phyloP scores from a whole-genome alignment of 2,113 vertebrate genomes.

The Phaethornis superciliosus region DNA sequence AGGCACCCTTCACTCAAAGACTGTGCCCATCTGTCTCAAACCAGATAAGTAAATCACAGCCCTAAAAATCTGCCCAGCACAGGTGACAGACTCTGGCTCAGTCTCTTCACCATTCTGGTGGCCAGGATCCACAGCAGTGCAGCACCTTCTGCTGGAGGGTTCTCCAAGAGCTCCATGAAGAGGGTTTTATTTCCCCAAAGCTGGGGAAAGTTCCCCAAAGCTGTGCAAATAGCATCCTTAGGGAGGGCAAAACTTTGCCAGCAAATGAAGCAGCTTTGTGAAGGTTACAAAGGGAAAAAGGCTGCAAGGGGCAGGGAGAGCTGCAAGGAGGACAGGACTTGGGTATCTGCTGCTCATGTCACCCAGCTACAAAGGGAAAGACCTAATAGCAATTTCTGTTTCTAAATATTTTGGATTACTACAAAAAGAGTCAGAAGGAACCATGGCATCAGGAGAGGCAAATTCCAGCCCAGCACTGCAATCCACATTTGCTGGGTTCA shows the following conservation, averaged over 20 bases:
- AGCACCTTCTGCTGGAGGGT: not conserved
- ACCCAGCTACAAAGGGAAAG: not conserved
- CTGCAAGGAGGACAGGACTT: not conserved
- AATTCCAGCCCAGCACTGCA: not conserved
- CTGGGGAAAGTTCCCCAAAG: not conserved
- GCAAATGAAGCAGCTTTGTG: accelerated
- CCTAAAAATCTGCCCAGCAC: not conserved
- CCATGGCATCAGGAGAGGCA: accelerated
- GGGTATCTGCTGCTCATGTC: accelerated
- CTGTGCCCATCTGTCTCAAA: not conserved
- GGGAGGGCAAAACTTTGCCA: not conserved
- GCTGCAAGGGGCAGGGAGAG: not conserved
- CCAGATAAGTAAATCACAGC: not conserved
- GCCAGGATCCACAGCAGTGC: accelerated
- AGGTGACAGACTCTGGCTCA: accelerated
- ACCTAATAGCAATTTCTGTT: not conserved
- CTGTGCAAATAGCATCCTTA: not conserved
- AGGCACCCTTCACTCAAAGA: not conserved
- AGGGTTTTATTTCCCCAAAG: not conserved
- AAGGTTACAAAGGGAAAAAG: not conserved
- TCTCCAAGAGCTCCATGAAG: not conserved
- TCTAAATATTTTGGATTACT: not conserved
- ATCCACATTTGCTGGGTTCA: accelerated
- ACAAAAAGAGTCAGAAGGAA: not conserved
- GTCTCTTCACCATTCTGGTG: not conserved